These are phyloP conservation scores for Ornithoptera alexandrae DNA, from an alignment of 2,888 invertebrate species.

Conservation along the genomic window DNA sequence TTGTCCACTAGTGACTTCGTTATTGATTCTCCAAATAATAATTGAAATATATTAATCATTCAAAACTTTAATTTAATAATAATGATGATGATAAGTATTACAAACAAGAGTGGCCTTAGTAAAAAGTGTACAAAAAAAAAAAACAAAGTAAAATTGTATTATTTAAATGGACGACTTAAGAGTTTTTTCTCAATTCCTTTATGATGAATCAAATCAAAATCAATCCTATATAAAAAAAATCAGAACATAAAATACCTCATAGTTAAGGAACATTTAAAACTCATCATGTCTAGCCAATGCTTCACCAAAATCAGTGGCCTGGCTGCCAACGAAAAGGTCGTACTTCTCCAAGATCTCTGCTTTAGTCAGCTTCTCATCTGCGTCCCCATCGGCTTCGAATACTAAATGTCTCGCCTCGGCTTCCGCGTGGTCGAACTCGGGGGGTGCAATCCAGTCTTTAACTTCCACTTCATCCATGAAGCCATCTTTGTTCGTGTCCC, in stretches of 20 bases:
- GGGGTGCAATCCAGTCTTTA: slow-evolving; percentile 95
- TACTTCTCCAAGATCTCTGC: slow-evolving; percentile 96
- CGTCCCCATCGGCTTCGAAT: slow-evolving; percentile 95
- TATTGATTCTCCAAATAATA: too few relatives aligned
- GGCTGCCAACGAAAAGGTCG: slow-evolving; percentile 98
- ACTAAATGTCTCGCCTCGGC: slow-evolving; percentile 97
- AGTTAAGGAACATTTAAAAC: slow-evolving; percentile 82
- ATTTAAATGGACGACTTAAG: too few relatives aligned
- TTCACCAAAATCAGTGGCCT: slow-evolving; percentile 99
- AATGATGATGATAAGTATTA: too few relatives aligned
- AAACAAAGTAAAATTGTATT: too few relatives aligned
- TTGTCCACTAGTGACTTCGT: too few relatives aligned
- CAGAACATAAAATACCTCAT: neutral
- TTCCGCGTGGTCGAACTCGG: slow-evolving; percentile 97
- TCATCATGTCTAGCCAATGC: slow-evolving; percentile 97
- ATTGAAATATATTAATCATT: too few relatives aligned
- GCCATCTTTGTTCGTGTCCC: slow-evolving; percentile 93
- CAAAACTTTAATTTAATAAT: too few relatives aligned
- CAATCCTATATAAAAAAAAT: slow-evolving; percentile 1
- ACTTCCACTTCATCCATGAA: slow-evolving; percentile 94
- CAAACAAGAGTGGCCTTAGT: too few relatives aligned
- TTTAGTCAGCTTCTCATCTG: slow-evolving; percentile 93
- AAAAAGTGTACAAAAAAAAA: too few relatives aligned
- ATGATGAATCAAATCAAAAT: neutral
- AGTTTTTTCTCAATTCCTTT: too few relatives aligned